Evolutionary conservation across 2,113 vertebrate genomes (phyloP), one percentile per base, ranked within the genome.

Genomic region (Rhinolophus sinicus): DNA sequence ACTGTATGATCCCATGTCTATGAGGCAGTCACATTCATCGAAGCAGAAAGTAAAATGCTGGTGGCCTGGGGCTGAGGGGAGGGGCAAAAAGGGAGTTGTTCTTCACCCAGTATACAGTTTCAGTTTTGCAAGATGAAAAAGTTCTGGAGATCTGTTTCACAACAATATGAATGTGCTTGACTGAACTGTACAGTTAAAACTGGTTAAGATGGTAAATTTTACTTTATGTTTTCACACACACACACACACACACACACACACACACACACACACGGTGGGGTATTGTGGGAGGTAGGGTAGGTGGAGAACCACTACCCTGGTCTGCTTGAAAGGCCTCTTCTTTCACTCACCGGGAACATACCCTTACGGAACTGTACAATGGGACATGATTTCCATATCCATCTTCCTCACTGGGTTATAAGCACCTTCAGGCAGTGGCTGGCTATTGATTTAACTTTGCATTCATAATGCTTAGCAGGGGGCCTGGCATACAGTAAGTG

Each of bases 281-380:
- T 47, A 12, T 1, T 38, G 13, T 33, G 2, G 82, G 47, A 88
- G 67, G 40, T 0, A 13, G 18, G 35, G 10, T 11, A 15, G 22
- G 24, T 28, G 13, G 24, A 58, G 60, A 80, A 21, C 15, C 56
- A 28, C 1, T 15, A 11, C 54, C 12, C 38, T n/a, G 33, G 16
- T 44, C 19, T 40, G 40, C n/a, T 0, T 12, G 30, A 60, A 21
- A 81, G 8, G 8, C 6, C 8, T 44, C 30, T 54, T 35, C 64
- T 33, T 19, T 19, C 22, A 1, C 28, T 85, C 35, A 80, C 54
- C 40, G 54, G 12, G 35, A 87, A 24, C 62, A 19, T 5, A 28
- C 47, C 60, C 56, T 26, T 0, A 1, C 0, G 3, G 16, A 9
- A 3, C 6, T 13, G 62, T 21, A 47, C 13, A 28, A 16, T 16